Evolutionary conservation across 30 jellyfish, hydroid and myxozoan genomes (phyloP).

Genomic region (Pelagia noctiluca): DNA sequence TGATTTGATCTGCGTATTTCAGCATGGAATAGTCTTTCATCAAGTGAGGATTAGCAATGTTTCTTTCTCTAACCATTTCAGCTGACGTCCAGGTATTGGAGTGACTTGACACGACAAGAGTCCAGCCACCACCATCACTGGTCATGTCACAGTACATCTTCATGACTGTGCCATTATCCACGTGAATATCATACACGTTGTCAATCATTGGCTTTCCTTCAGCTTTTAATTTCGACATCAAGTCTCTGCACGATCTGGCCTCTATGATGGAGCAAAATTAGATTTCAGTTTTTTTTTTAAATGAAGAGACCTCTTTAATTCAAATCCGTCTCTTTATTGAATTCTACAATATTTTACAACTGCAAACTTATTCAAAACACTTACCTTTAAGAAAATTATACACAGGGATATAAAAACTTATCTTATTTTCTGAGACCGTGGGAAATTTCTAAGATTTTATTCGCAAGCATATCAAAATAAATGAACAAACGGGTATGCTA

Average conservation of each 20-base stretch:
- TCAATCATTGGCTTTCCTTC: constrained; percentile 38
- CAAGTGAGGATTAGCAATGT: constrained; percentile 60
- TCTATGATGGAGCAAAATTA: constrained; percentile 22
- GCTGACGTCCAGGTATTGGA: constrained; percentile 78
- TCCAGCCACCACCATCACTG: constrained; percentile 99
- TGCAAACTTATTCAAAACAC: too few relatives aligned
- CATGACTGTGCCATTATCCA: constrained; percentile 29
- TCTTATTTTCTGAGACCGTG: too few relatives aligned
- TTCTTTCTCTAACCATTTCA: constrained; percentile 64
- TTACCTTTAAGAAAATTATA: too few relatives aligned
- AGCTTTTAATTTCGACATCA: constrained; percentile 48
- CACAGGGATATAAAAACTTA: too few relatives aligned
- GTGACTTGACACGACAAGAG: constrained; percentile 81
- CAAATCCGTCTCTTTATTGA: constrained; percentile 14
- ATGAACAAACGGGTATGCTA: too few relatives aligned
- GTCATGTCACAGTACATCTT: constrained; percentile 93
- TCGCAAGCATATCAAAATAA: too few relatives aligned
- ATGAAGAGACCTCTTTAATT: neutral
- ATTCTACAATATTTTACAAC: too few relatives aligned
- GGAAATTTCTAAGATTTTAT: too few relatives aligned
- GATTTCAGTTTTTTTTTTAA: neutral
- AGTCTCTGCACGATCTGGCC: constrained; percentile 77
- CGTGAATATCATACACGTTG: constrained; percentile 71
- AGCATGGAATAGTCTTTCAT: constrained; percentile 84
- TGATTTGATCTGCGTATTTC: constrained; percentile 76